These are phyloP conservation scores for Rhynchonycteris naso DNA, from an alignment of 2,797 vertebrate genomes.

Conservation along the genomic window DNA sequence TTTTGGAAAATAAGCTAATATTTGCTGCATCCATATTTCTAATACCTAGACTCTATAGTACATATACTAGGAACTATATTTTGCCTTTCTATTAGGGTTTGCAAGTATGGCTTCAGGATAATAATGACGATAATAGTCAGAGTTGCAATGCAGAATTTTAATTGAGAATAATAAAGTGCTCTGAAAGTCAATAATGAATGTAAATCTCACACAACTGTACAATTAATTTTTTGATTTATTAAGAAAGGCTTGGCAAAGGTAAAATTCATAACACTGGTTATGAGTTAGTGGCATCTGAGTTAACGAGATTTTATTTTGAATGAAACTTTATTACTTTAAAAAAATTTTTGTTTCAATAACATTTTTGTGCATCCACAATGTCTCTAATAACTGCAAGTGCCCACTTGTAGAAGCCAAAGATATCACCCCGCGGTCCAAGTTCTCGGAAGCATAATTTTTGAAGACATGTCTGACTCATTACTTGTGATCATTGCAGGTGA, in stretches of 20 bases:
- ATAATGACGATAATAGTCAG: constrained; percentile 14
- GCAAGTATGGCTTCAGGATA: constrained; percentile 9
- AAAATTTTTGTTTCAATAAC: not conserved
- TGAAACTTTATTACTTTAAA: not conserved
- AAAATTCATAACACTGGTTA: constrained; percentile 32
- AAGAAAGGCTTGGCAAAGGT: constrained; percentile 18
- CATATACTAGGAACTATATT: constrained; percentile 21
- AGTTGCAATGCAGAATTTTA: constrained; percentile 42
- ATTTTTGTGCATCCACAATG: not conserved
- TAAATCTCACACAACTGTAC: constrained; percentile 18
- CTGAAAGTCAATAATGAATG: constrained; percentile 21
- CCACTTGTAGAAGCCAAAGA: not conserved
- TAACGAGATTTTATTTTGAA: constrained; percentile 52
- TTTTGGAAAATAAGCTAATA: constrained; percentile 57
- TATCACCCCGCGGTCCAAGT: not conserved
- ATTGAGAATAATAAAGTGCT: constrained; percentile 30
- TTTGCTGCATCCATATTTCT: constrained; percentile 57
- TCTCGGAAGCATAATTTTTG: not conserved
- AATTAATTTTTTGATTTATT: constrained; percentile 57
- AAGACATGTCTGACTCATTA: not conserved
- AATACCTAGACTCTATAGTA: not conserved
- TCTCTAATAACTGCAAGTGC: not conserved
- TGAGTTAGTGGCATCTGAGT: constrained; percentile 38
- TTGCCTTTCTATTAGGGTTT: constrained; percentile 46
- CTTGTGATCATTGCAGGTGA: not conserved